phyloP scores from a whole-genome alignment of 1,140 invertebrate species.

The Polypedilum vanderplanki region DNA sequence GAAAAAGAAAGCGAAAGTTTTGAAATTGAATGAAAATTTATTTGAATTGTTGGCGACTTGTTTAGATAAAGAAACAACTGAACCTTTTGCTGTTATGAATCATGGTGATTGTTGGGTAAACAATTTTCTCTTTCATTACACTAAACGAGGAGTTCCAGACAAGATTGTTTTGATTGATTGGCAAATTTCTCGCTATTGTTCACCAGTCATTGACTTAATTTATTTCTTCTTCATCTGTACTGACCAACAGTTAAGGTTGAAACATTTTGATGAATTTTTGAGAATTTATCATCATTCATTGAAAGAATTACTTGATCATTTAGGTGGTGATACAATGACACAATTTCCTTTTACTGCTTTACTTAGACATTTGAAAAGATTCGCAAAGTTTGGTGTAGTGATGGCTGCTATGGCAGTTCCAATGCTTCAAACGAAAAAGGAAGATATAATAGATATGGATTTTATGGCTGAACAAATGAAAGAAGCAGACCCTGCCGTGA shows the following conservation, averaged over 20 bases:
- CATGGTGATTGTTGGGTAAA: slow-evolving; percentile 30
- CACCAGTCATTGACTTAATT: slow-evolving; percentile 28
- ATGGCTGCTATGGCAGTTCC: neutral
- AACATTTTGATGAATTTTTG: slow-evolving; percentile 14
- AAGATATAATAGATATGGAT: neutral
- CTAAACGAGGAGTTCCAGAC: neutral
- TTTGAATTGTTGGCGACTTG: neutral
- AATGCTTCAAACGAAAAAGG: neutral
- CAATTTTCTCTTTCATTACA: slow-evolving; percentile 28
- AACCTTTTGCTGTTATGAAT: slow-evolving; percentile 14
- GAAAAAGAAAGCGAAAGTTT: neutral
- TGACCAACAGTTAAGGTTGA: slow-evolving; percentile 15
- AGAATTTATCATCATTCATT: slow-evolving; percentile 26
- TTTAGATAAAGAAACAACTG: neutral
- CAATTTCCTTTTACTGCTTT: neutral
- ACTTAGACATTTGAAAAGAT: slow-evolving; percentile 25
- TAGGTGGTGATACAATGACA: slow-evolving; percentile 8
- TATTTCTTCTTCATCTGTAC: slow-evolving; percentile 29
- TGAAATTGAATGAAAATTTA: neutral
- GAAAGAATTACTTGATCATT: slow-evolving; percentile 16
- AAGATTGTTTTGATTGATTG: slow-evolving; percentile 30
- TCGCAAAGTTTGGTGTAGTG: slow-evolving; percentile 25
- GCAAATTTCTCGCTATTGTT: slow-evolving; percentile 29
- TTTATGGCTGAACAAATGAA: neutral
- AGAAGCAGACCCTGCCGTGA: neutral